Base-by-base conservation (phyloP, 1,140 invertebrate genomes). In the Orchesella cincta region DNA sequence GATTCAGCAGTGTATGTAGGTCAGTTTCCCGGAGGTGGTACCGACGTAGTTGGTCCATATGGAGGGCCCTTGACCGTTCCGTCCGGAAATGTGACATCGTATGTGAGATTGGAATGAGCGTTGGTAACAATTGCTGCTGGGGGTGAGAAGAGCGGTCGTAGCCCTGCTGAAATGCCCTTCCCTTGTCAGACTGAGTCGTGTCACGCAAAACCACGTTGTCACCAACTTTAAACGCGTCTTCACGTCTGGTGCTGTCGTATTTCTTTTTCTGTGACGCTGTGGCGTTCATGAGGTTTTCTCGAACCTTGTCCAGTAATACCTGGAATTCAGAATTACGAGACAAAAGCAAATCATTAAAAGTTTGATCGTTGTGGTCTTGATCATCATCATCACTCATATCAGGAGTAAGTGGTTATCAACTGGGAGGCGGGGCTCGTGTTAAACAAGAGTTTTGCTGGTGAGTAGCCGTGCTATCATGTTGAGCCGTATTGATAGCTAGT, bases 401-500 rank as follows among this genome's bases (percentile, higher is more conserved):
- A 23, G 14, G n/a, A n/a, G 14, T 57, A 57, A 23, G n/a, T 16
- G 46, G 29, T 64, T 73, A 28, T 78, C 72, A 70, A 78, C 36
- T 1, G 73, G 76, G 0, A 74, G n/a, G 0, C 23, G 1, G 0
- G 70, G 52, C 51, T 78, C 76, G n/a, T 70, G 54, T 78, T 78
- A 23, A 78, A n/a, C 34, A 78, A 23, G 18, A 78, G 0, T 0
- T 18, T 28, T 1, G 46, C 39, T 5, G 76, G 76, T 1, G 72
- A 31, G 20, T 46, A 67, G 0, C 76, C 76, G 76, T 74, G 1
- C 29, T 33, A 0, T 75, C 72, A n/a, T 67, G 54, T 0, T 31
- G 3, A 26, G 72, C 36, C 0, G 54, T 74, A 28, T 74, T 78
- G 14, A 78, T 62, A 1, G 76, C 76, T 1, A 78, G 28, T 31